Conservation (phyloP, 2,888 invertebrate species). For the Gnatocerus cornutus region DNA sequence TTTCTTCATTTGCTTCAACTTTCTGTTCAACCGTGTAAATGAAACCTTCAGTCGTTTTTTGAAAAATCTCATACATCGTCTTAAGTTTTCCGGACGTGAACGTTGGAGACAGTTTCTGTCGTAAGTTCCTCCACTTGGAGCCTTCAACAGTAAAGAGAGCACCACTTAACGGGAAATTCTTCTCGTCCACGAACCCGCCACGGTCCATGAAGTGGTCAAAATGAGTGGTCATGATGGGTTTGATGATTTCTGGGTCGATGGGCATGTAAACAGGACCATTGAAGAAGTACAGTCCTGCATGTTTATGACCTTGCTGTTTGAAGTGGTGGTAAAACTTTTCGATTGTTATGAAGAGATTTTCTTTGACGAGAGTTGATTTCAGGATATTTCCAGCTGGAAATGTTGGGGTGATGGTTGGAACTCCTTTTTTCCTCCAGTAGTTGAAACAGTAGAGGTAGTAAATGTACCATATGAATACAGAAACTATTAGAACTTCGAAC, state of each 20-base stretch:
- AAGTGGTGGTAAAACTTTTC: slow-evolving; percentile 32
- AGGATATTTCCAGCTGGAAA: slow-evolving; percentile 44
- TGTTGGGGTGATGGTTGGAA: slow-evolving; percentile 11
- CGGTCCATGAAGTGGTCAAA: slow-evolving; percentile 45
- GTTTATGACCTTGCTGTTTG: slow-evolving; percentile 22
- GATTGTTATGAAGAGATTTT: slow-evolving; percentile 22
- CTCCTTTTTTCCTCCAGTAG: slow-evolving; percentile 41
- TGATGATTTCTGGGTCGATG: slow-evolving; percentile 35
- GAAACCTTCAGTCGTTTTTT: slow-evolving; percentile 28
- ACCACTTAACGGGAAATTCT: slow-evolving; percentile 23
- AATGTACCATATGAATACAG: too few species aligned
- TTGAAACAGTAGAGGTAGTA: slow-evolving; percentile 34
- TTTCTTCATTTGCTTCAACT: not conserved
- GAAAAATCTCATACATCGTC: slow-evolving; percentile 33
- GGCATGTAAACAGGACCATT: slow-evolving; percentile 44
- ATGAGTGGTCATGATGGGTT: slow-evolving; percentile 35
- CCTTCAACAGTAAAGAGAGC: slow-evolving; percentile 43
- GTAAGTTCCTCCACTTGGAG: slow-evolving; percentile 22
- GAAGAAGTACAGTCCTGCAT: slow-evolving; percentile 44
- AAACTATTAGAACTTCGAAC: too few species aligned
- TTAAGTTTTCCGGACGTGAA: slow-evolving; percentile 40
- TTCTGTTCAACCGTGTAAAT: slow-evolving; percentile 5
- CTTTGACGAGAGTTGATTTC: slow-evolving; percentile 15
- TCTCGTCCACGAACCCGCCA: slow-evolving; percentile 25
- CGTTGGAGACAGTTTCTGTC: slow-evolving; percentile 27